phyloP scores from a whole-genome alignment of 92 coral and sea anemone species.

The Ricordea florida region DNA sequence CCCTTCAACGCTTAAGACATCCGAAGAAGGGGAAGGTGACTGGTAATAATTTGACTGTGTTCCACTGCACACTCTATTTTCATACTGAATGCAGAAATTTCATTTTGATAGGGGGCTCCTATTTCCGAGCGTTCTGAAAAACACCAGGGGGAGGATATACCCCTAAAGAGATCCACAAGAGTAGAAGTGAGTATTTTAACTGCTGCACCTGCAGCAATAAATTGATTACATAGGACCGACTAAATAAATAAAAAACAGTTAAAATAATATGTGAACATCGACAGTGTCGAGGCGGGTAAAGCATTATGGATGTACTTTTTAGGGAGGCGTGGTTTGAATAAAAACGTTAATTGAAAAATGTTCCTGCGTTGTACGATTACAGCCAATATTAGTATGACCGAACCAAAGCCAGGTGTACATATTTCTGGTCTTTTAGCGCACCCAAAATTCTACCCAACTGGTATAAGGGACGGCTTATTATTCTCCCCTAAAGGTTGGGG shows the following conservation, averaged over 20 bases:
- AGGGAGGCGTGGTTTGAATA: slow-evolving; percentile 14
- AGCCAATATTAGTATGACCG: not conserved
- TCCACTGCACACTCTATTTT: slow-evolving; percentile 11
- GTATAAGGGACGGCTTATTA: not conserved
- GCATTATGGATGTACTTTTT: not conserved
- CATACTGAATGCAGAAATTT: slow-evolving; percentile 9
- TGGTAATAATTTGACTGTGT: slow-evolving; percentile 11
- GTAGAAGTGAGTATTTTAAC: slow-evolving; percentile 12
- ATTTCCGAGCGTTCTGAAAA: slow-evolving; percentile 1
- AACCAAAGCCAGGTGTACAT: slow-evolving; percentile 7
- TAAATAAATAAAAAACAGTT: not conserved
- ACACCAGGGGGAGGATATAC: slow-evolving; percentile 3
- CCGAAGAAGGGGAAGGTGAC: slow-evolving; percentile 13
- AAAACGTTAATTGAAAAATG: slow-evolving; percentile 15
- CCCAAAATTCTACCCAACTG: slow-evolving; percentile 4
- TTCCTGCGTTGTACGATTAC: slow-evolving; percentile 8
- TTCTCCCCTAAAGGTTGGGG: slow-evolving; percentile 10
- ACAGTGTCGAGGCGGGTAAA: not conserved
- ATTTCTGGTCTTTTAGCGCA: slow-evolving; percentile 6
- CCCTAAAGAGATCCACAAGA: slow-evolving; percentile 16
- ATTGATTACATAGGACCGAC: too few relatives aligned
- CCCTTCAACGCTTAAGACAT: slow-evolving; percentile 4
- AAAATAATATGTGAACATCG: not conserved
- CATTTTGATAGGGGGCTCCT: slow-evolving; percentile 1
- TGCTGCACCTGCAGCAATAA: slow-evolving; percentile 1